Conservation (phyloP, 2,113 vertebrate species). For the Hyperoodon ampullatus region DNA sequence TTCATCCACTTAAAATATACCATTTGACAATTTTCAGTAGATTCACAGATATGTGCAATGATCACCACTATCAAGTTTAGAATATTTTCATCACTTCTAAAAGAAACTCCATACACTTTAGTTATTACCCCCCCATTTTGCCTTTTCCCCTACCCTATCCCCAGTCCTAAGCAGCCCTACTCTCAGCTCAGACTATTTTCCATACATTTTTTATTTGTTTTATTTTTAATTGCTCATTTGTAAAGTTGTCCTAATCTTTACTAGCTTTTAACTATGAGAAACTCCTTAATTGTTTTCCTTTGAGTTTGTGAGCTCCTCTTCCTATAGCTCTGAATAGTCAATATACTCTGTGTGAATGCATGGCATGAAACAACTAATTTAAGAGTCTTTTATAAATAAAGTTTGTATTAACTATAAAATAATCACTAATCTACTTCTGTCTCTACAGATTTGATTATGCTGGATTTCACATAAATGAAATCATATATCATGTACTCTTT, state of each 20-base stretch:
- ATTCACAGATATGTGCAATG: background rate
- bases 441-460: background rate
- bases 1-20: background rate
- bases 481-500: background rate
- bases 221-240: constrained; percentile 82
- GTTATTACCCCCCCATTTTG: background rate
- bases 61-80: background rate
- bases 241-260: constrained; percentile 85
- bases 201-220: constrained; percentile 73
- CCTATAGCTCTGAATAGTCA: constrained; percentile 86
- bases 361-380: constrained; percentile 95
- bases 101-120: background rate
- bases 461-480: background rate
- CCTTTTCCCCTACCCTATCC: background rate
- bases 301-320: constrained; percentile 86
- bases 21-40: background rate
- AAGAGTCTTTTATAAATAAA: constrained; percentile 97
- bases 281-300: constrained; percentile 84
- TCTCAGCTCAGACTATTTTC: constrained; percentile 82
- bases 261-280: constrained; percentile 87
- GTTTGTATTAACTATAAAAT: constrained; percentile 90
- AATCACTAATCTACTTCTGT: background rate
- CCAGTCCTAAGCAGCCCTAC: constrained; percentile 70
- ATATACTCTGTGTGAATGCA: constrained; percentile 92
- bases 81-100: background rate